Evolutionary conservation across 2,797 vertebrate species (phyloP), one percentile per base, ranked within the genome.

Genomic region (Pangasius larnaudii): DNA sequence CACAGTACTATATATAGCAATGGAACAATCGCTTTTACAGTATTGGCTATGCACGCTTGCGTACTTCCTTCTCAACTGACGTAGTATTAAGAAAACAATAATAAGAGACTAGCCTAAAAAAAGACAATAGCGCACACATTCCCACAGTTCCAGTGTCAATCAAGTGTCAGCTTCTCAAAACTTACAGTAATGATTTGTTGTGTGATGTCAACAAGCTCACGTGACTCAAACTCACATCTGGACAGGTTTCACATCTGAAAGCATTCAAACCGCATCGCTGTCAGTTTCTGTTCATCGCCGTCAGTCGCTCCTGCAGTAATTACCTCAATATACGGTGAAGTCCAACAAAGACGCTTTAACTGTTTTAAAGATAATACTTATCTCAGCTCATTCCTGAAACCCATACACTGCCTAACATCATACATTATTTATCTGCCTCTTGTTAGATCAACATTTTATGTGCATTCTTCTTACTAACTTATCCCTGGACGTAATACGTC

Each of bases 191-290:
- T 42, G 24, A 4, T 11, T 36, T 39, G 7, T 11, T 79, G 30
- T 6, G 33, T 36, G 5, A 69, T 3, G 42, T 67, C 18, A 49
- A 19, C 81, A 83, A 51, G 63, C 46, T 69, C 46, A 84, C n/a
- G 51, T 3, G 18, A 67, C 63, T 36, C n/a, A n/a, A n/a, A 69
- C n/a, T 59, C 22, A 1, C 63, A 53, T 69, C 71, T 53, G 9
- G 46, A 33, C 46, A 82, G 1, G 58, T 84, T 67, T 84, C 46
- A 84, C n/a, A 53, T 84, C 61, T 69, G n/a, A 69, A 53, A 71
- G 19, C 8, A 27, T 53, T 84, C 24, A 84, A 69, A 53, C n/a
- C 9, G 8, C 19, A 16, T 3, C 33, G 42, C 61, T 65, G 39
- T 9, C 61, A 69, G 46, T 19, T 24, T 69, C 16, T 33, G 18